Conservation (phyloP, 1,140 invertebrate genomes). For the Acromyrmex echinatior region DNA sequence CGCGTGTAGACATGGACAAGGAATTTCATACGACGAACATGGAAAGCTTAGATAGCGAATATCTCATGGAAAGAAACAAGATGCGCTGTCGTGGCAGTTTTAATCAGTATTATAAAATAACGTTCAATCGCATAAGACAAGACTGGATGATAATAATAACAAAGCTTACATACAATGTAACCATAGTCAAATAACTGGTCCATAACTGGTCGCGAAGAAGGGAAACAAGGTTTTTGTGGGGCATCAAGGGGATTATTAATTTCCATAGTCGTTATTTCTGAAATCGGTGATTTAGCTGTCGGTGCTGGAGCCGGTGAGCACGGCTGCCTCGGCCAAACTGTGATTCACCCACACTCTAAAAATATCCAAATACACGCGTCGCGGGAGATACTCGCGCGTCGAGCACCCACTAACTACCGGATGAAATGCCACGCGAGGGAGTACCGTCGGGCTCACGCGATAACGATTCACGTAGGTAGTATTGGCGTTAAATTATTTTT, state of each 20-base stretch:
- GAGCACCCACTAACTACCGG: slow-evolving; percentile 67
- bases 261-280: slow-evolving; percentile 83
- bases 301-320: slow-evolving; percentile 65
- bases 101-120: slow-evolving; percentile 23
- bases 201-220: neutral
- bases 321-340: slow-evolving; percentile 77
- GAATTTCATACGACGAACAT: slow-evolving; percentile 6
- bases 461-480: slow-evolving; percentile 47
- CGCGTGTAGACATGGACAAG: slow-evolving; percentile 44
- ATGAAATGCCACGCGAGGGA: slow-evolving; percentile 60
- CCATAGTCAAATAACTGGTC: neutral
- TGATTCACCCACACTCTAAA: slow-evolving; percentile 86
- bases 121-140: slow-evolving; percentile 11
- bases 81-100: neutral
- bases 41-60: slow-evolving; percentile 15
- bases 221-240: neutral
- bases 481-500: slow-evolving; percentile 56
- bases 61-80: slow-evolving; percentile 24
- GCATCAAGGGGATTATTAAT: slow-evolving; percentile 80
- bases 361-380: slow-evolving; percentile 82
- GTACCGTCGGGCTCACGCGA: slow-evolving; percentile 28
- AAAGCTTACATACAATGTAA: neutral
- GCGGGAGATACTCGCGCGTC: slow-evolving; percentile 67
- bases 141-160: slow-evolving; percentile 8
- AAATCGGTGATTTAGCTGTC: slow-evolving; percentile 84